These are phyloP conservation scores for Dicentrarchus labrax DNA, from an alignment of 2,113 vertebrate species.

Conservation along the genomic window DNA sequence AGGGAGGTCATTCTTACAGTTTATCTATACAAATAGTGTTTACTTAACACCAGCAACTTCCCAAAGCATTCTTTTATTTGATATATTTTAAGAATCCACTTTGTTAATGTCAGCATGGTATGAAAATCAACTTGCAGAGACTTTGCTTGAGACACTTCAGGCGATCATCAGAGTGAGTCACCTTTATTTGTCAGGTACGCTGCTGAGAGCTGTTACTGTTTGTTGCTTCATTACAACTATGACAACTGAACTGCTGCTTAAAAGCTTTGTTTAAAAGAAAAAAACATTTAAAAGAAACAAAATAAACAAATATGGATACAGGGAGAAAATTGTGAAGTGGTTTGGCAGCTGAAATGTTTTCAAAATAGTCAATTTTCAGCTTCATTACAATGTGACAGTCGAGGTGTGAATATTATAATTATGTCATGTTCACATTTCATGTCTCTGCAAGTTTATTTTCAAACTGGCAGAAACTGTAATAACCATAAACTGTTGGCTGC, in stretches of 20 bases:
- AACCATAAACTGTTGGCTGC: not conserved
- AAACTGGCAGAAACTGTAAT: slow-evolving; percentile 7
- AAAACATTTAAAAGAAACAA: not conserved
- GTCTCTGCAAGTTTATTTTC: not conserved
- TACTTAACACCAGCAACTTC: not conserved
- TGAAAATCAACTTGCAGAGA: not conserved
- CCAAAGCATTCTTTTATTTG: not conserved
- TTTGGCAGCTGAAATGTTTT: not conserved
- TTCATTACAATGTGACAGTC: not conserved
- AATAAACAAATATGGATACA: not conserved
- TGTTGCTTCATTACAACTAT: not conserved
- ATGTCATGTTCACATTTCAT: not conserved
- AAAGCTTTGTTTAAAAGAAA: not conserved
- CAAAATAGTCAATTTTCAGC: not conserved
- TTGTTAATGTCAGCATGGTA: not conserved
- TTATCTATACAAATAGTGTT: too few species aligned
- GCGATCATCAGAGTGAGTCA: not conserved
- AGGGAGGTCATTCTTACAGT: too few species aligned
- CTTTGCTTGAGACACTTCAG: not conserved
- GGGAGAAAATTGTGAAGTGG: not conserved
- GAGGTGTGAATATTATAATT: slow-evolving; percentile 4
- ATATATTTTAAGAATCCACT: not conserved
- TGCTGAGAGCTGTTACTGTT: not conserved
- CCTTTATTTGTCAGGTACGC: not conserved
- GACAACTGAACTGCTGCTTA: not conserved